Percentiles rank a stretch among this genome's conserved stretches.
Evolutionary conservation across 1,140 invertebrate species (phyloP).

Genomic region (Tetramorium parvispinum): DNA sequence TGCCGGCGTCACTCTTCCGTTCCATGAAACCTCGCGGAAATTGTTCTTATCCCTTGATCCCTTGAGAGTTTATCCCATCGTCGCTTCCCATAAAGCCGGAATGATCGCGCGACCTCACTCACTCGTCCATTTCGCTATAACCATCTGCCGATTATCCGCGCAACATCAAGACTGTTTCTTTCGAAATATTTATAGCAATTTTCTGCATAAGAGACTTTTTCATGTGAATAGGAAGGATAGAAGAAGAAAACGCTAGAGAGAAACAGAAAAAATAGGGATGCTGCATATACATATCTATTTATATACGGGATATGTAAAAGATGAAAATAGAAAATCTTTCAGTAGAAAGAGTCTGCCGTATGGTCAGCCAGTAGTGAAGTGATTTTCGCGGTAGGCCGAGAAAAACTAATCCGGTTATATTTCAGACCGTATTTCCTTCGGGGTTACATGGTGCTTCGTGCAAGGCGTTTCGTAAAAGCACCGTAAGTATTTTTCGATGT

Average conservation of each 20-base stretch:
- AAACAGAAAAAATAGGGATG: neutral
- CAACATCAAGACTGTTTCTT: conserved; percentile 4
- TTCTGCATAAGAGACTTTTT: neutral
- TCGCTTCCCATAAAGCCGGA: conserved; percentile 66
- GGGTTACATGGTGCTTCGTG: neutral
- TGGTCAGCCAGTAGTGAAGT: conserved; percentile 23
- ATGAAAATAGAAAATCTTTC: neutral
- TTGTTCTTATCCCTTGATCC: conserved; percentile 77
- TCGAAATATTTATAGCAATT: conserved; percentile 48
- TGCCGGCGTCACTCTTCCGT: conserved; percentile 58
- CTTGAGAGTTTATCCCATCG: conserved; percentile 70
- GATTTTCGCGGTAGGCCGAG: conserved; percentile 38
- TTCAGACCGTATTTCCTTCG: conserved; percentile 22
- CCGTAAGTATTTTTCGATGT: conserved; percentile 48
- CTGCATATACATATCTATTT: neutral
- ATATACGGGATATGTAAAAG: neutral
- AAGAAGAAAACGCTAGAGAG: neutral
- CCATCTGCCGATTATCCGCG: conserved; percentile 57
- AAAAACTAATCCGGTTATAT: conserved; percentile 54
- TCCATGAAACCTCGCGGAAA: conserved; percentile 69
- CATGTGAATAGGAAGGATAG: neutral
- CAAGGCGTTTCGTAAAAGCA: conserved; percentile 12
- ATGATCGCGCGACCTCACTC: conserved; percentile 32
- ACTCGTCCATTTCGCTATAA: conserved; percentile 39
- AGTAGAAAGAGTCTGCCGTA: neutral